Conservation (phyloP, 2,113 vertebrate genomes). For the Ceyx melanurus region DNA sequence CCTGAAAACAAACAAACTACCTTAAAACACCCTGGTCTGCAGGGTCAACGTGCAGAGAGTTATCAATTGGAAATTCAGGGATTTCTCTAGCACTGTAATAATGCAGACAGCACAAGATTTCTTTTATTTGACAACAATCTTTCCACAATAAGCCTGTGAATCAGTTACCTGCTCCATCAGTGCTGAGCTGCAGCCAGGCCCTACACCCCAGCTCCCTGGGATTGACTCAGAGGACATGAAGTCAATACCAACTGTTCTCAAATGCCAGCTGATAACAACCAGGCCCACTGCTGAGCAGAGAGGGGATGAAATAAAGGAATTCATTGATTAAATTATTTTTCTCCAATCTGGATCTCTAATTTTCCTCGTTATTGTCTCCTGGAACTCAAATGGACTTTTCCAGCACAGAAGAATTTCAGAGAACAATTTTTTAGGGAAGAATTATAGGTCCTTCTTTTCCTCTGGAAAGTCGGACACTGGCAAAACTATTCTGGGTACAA, state of each 20-base stretch:
- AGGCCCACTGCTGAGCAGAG: not conserved
- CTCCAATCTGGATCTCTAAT: not conserved
- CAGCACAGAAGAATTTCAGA: not conserved
- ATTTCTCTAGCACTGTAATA: not conserved
- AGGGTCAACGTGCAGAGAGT: not conserved
- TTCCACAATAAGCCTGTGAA: not conserved
- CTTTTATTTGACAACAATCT: not conserved
- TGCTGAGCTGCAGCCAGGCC: not conserved
- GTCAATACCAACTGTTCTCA: not conserved
- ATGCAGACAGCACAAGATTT: not conserved
- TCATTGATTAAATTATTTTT: not conserved
- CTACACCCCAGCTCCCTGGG: not conserved
- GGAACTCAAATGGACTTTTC: not conserved
- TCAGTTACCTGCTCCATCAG: not conserved
- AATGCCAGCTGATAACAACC: not conserved
- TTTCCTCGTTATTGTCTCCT: not conserved
- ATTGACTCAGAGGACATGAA: not conserved
- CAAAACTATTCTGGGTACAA: not conserved
- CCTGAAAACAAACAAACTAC: not conserved
- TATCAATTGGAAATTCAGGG: not conserved
- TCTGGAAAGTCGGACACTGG: not conserved
- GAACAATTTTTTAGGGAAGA: not conserved
- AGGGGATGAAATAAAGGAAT: not conserved
- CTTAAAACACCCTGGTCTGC: not conserved
- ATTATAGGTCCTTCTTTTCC: not conserved